Percentiles rank a stretch among this genome's conserved stretches.
Evolutionary conservation across 2,113 vertebrate genomes (phyloP).

Genomic region (Sus scrofa): DNA sequence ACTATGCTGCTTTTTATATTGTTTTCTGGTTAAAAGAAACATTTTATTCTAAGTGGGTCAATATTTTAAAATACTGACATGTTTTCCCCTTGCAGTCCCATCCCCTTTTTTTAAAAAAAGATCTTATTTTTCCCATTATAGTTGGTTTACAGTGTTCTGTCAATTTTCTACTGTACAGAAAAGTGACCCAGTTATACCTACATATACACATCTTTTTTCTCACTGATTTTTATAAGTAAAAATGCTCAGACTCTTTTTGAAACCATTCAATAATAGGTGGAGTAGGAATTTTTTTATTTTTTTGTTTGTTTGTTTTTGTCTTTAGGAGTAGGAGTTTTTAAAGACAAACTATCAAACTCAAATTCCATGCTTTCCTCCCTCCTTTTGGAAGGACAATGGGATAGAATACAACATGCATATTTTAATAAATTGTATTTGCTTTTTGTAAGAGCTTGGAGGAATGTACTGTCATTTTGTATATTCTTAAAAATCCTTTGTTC

Average conservation of each 20-base stretch:
- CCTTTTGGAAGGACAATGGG: neutral
- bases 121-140: too few relatives aligned
- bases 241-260: neutral
- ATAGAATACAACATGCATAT: constrained; percentile 15
- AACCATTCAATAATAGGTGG: neutral
- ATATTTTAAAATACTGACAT: too few relatives aligned
- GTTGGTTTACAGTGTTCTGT: too few relatives aligned
- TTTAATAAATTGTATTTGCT: neutral
- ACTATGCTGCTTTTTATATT: constrained; percentile 2
- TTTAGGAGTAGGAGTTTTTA: too few relatives aligned
- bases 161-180: too few relatives aligned
- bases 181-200: too few relatives aligned
- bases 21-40: neutral
- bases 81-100: too few relatives aligned
- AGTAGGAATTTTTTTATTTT: too few relatives aligned
- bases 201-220: too few relatives aligned
- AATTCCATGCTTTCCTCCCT: neutral
- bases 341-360: neutral
- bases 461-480: neutral
- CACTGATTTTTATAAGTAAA: neutral
- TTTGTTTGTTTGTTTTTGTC: too few relatives aligned
- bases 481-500: constrained; percentile 40
- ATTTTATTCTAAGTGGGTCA: too few relatives aligned
- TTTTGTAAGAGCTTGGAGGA: constrained; percentile 7
- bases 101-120: too few relatives aligned